These are phyloP conservation scores for Pyrochroa serraticornis DNA, from an alignment of 2,888 invertebrate genomes.

Conservation along the genomic window DNA sequence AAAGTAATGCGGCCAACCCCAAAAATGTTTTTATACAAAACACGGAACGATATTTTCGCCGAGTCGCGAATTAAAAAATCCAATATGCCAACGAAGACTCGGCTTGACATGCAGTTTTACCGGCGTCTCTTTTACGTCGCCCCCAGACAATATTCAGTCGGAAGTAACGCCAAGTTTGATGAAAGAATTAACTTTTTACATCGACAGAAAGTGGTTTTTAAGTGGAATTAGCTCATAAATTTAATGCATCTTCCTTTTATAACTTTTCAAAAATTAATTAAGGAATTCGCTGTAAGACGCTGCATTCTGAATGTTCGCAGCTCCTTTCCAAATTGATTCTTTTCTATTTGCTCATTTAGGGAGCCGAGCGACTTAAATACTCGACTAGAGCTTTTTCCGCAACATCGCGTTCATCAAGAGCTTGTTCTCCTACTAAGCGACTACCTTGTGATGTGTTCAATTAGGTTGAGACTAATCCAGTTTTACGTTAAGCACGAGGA, in stretches of 20 bases:
- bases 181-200: slow-evolving; percentile 37
- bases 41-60: background rate
- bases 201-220: slow-evolving; percentile 33
- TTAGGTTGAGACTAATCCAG: too few species aligned
- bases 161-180: slow-evolving; percentile 28
- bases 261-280: slow-evolving; percentile 33
- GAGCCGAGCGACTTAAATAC: too few species aligned
- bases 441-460: too few species aligned
- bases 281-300: slow-evolving; percentile 13
- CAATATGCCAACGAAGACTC: background rate
- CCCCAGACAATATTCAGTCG: slow-evolving; percentile 19
- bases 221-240: slow-evolving; percentile 36
- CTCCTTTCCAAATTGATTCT: slow-evolving; percentile 11
- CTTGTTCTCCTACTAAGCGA: too few species aligned
- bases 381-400: too few species aligned
- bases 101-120: slow-evolving; percentile 3
- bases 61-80: background rate
- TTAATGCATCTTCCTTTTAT: slow-evolving; percentile 34
- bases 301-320: slow-evolving; percentile 1
- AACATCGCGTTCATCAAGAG: too few species aligned
- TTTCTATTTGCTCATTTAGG: background rate
- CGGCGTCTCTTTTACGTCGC: background rate
- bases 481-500: too few species aligned
- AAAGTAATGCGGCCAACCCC: slow-evolving; percentile 17
- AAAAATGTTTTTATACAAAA: slow-evolving; percentile 15